Percentiles rank a stretch among this genome's conserved stretches.
phyloP scores from a whole-genome alignment of 2,797 vertebrate genomes.

The Onychomys leucogaster region DNA sequence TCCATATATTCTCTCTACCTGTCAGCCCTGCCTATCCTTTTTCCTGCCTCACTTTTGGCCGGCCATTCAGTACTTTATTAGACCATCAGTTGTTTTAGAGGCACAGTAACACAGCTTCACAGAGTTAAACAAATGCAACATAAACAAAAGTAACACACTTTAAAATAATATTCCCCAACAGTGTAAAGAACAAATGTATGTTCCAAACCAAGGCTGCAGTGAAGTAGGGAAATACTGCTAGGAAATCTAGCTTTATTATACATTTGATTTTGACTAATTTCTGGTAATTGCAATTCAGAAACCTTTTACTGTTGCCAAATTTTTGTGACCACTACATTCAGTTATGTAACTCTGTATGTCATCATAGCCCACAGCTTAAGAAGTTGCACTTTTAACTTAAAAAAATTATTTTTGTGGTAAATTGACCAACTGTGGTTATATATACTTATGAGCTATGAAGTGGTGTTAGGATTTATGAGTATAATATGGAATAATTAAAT shows the following conservation, averaged over 20 bases:
- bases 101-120: no score
- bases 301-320: not conserved
- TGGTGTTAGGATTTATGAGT: not conserved
- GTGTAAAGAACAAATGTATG: not conserved
- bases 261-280: not conserved
- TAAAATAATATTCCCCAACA: no score
- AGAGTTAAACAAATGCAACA: no score
- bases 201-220: not conserved
- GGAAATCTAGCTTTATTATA: not conserved
- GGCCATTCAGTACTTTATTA: no score
- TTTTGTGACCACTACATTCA: not conserved
- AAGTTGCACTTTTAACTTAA: not conserved
- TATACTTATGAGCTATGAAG: not conserved
- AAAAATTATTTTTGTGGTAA: not conserved
- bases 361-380: not conserved
- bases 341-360: not conserved
- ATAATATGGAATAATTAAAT: not conserved
- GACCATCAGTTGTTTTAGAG: no score
- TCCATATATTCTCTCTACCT: no score
- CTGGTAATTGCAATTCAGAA: not conserved
- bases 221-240: not conserved
- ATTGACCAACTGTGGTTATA: not conserved
- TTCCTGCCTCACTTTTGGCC: no score
- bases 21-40: no score
- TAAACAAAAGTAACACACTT: no score